phyloP scores from a whole-genome alignment of 2,113 vertebrate genomes.

The Chloebia gouldiae region DNA sequence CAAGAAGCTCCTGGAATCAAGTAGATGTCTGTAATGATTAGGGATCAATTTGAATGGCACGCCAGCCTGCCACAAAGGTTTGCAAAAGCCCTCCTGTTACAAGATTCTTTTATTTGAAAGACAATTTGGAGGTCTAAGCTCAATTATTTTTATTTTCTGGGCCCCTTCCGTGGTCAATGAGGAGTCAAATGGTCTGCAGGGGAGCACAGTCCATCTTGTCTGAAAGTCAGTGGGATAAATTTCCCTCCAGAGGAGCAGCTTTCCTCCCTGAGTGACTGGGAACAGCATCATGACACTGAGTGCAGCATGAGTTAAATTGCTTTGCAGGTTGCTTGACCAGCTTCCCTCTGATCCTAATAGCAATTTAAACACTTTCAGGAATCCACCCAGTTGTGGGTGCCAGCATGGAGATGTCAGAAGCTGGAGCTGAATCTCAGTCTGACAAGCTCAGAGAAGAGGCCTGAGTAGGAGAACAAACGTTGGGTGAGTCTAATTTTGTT shows the following conservation, averaged over 20 bases:
- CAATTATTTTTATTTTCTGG: not conserved
- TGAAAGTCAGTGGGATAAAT: not conserved
- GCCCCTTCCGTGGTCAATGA: not conserved
- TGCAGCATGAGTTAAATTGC: not conserved
- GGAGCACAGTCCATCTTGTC: rapidly evolving
- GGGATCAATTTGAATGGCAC: not conserved
- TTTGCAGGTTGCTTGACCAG: not conserved
- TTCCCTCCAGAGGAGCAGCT: not conserved
- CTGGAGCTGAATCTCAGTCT: not conserved
- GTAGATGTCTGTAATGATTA: not conserved
- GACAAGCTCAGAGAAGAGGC: not conserved
- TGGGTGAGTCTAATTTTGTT: not conserved
- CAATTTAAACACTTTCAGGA: not conserved
- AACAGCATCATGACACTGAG: not conserved
- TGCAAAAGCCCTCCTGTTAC: not conserved
- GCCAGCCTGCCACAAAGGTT: not conserved
- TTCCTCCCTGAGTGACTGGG: not conserved
- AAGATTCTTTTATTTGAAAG: not conserved
- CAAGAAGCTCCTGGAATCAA: not conserved
- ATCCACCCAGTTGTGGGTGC: not conserved
- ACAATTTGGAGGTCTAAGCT: not conserved
- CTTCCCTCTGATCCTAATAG: not conserved
- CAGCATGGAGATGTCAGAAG: not conserved
- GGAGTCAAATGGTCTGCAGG: not conserved
- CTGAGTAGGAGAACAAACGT: not conserved